Evolutionary conservation across 2,113 vertebrate species (phyloP).

Genomic region (Salvelinus namaycush): DNA sequence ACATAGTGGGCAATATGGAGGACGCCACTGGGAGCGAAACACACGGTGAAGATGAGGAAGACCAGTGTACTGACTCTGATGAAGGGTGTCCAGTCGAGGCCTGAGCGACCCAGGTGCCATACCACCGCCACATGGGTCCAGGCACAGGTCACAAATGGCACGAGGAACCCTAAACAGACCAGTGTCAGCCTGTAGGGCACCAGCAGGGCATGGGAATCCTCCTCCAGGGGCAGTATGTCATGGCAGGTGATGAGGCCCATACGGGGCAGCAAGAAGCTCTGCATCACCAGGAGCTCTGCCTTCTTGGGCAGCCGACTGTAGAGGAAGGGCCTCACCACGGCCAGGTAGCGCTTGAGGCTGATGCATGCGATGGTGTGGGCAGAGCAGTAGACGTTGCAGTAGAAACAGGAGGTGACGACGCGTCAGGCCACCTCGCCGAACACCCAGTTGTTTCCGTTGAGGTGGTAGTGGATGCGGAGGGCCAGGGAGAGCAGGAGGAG

Average conservation of each 20-base stretch:
- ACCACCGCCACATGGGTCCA: conserved; percentile 84
- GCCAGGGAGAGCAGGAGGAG: conserved; percentile 82
- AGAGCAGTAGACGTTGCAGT: conserved; percentile 89
- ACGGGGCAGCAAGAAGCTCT: conserved; percentile 73
- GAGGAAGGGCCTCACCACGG: conserved; percentile 86
- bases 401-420: conserved; percentile 79
- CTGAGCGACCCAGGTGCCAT: conserved; percentile 72
- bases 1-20: conserved; percentile 83
- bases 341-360: conserved; percentile 85
- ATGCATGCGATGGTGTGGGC: conserved; percentile 84
- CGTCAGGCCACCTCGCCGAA: conserved; percentile 86
- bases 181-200: conserved; percentile 81
- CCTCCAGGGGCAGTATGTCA: conserved; percentile 75
- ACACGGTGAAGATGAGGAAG: conserved; percentile 85
- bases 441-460: conserved; percentile 85
- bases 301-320: conserved; percentile 80
- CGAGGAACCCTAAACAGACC: conserved; percentile 78
- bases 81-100: conserved; percentile 79
- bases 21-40: conserved; percentile 84
- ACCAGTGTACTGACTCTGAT: conserved; percentile 82
- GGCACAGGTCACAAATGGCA: conserved; percentile 78
- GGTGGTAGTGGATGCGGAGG: conserved; percentile 84
- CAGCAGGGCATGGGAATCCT: conserved; percentile 46
- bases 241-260: conserved; percentile 80
- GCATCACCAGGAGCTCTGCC: conserved; percentile 75